Evolutionary conservation across 2,797 vertebrate species (phyloP), one percentile per base, ranked within the genome.

Genomic region (Gobio occitaniae): DNA sequence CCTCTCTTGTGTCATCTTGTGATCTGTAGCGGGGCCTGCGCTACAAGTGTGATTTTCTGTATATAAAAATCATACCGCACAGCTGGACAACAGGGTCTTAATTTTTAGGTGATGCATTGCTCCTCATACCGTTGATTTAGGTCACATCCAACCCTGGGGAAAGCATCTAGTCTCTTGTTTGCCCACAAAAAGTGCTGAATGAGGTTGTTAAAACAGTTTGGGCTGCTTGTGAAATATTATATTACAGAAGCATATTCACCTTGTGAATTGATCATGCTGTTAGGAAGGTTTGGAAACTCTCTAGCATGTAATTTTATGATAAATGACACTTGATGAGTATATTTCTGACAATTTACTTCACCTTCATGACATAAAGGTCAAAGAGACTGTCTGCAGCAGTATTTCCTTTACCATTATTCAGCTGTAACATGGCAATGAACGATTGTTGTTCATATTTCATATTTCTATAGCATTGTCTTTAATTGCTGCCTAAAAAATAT

Each of bases 11-110:
- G n/a, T 79, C 32, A 85, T 74, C 1, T 32, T 32, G 32, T 32
- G 68, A 66, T 87, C 72, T 78, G 65, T 50, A 66, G 32, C 54
- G 2, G 66, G 71, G 61, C 25, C 77, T 84, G 61, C 59, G 59
- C 29, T 83, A 63, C 47, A 25, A 54, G 19, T 56, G 54, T 63
- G n/a, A 63, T 15, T 52, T 36, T 78, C 66, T 78, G 79, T 16
- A 19, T 59, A 32, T 47, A 41, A 65, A 48, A 48, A 78, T 78
- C 41, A 47, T 3, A 44, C n/a, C 13, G 25, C 36, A 25, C 8
- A 63, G 38, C 56, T 44, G 41, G 13, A 59, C 56, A 63, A 19
- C 4, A 47, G n/a, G 25, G n/a, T 77, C 21, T 77, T 77, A 0
- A 44, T 47, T 29, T 63, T 8, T 78, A 59, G 0, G 19, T 56